A percentile compares a stretch with the other conserved stretches of the same genome.
These are phyloP conservation scores for Nasua narica DNA, from an alignment of 2,797 vertebrate species.

Conservation along the genomic window DNA sequence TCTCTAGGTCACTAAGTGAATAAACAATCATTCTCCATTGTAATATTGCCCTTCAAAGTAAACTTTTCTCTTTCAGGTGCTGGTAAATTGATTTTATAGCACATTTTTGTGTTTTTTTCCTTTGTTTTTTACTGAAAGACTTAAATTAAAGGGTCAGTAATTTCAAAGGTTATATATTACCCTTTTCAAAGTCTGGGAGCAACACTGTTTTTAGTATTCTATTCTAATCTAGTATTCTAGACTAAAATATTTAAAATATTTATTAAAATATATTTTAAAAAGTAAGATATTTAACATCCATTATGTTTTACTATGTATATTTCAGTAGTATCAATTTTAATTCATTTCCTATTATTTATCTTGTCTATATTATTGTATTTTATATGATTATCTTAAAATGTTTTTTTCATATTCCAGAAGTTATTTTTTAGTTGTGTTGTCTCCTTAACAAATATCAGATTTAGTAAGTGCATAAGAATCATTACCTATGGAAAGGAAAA, in stretches of 20 bases:
- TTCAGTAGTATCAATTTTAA: background rate
- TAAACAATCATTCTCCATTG: slow-evolving; percentile 1
- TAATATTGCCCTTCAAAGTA: background rate
- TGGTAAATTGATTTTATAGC: slow-evolving; percentile 37
- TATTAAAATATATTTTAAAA: background rate
- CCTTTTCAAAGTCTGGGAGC: background rate
- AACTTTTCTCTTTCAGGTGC: slow-evolving; percentile 2
- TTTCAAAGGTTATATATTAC: slow-evolving; percentile 9
- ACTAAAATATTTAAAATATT: background rate
- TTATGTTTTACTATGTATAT: background rate
- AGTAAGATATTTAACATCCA: background rate
- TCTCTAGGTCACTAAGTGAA: slow-evolving; percentile 56
- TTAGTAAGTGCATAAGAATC: background rate
- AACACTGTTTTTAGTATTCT: background rate
- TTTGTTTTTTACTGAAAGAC: slow-evolving; percentile 2
- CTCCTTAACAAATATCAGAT: background rate
- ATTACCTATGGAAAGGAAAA: background rate
- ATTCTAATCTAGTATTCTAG: background rate
- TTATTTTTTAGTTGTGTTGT: background rate
- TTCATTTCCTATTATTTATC: background rate
- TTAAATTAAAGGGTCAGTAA: slow-evolving; percentile 7
- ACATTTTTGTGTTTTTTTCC: background rate
- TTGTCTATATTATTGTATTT: background rate
- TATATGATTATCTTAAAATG: background rate
- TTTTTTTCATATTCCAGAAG: background rate